phyloP scores from a whole-genome alignment of 2,888 invertebrate genomes.

The Pediacus dermestoides region DNA sequence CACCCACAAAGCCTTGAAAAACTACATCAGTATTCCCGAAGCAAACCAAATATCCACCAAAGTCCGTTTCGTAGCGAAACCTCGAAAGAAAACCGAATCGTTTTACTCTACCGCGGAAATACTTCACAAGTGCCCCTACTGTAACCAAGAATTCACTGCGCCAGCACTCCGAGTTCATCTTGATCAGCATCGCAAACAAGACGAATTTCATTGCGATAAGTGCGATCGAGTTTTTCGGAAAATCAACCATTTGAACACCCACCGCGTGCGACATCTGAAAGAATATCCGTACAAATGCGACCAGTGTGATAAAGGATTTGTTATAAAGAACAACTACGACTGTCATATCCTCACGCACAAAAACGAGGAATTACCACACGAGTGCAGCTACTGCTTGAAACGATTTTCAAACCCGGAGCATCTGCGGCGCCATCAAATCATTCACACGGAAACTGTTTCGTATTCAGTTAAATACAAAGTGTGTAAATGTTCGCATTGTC shows the following conservation, averaged over 20 bases:
- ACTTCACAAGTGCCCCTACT: conserved; percentile 36
- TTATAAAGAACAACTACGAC: conserved; percentile 38
- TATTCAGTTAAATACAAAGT: conserved; percentile 38
- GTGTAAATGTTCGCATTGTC: conserved; percentile 34
- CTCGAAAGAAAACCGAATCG: neutral
- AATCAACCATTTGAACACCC: conserved; percentile 39
- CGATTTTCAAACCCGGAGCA: conserved; percentile 41
- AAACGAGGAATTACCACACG: conserved; percentile 34
- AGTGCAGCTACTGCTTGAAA: conserved; percentile 36
- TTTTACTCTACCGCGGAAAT: conserved; percentile 29
- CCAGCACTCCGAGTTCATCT: conserved; percentile 32
- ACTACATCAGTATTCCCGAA: conserved; percentile 32
- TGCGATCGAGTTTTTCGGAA: conserved; percentile 38
- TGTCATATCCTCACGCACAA: conserved; percentile 39
- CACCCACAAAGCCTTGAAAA: conserved; percentile 37
- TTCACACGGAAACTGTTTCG: conserved; percentile 39
- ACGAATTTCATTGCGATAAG: conserved; percentile 37
- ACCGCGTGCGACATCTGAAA: conserved; percentile 37
- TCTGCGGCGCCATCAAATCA: conserved; percentile 36
- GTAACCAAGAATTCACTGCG: conserved; percentile 29
- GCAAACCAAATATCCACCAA: conserved; percentile 16
- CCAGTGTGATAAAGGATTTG: conserved; percentile 39
- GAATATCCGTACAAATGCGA: conserved; percentile 40
- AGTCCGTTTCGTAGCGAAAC: conserved; percentile 15
- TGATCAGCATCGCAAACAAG: conserved; percentile 32